Base-by-base conservation (phyloP, 1,140 invertebrate genomes). In the Teleopsis dalmanni region DNA sequence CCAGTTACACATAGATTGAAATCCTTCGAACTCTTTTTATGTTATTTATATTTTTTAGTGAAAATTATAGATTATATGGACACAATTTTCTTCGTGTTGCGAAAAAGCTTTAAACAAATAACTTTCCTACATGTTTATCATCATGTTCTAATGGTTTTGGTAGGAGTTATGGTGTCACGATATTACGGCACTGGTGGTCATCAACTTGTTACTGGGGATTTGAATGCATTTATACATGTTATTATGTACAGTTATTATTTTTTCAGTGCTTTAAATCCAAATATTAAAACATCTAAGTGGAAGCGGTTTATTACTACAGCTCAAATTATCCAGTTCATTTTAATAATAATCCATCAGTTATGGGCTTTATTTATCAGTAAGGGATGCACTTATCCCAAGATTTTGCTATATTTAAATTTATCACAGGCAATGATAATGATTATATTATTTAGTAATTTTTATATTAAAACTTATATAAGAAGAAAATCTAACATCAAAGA, bases 111-210 rank as follows among this genome's bases (percentile, higher is more conserved):
- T 37, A 79, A 79, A 49, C 86, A 91, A 69, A 70, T 88, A 2
- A 80, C 84, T 2, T 85, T 88, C 57, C 76, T 91, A 1, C 87
- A 91, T 54, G 77, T 90, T 0, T 87, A 86, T 61, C 87, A 91
- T 65, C 88, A 92, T 57, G 75, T 78, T 3, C 77, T 76, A 0
- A 57, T 66, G 52, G 41, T 47, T 2, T 14, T 36, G 4, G 16
- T 34, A 4, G 8, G 22, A 2, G 60, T 51, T 10, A 2, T 43
- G 2, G 35, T 47, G 9, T 10, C 48, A 7, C 37, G 35, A 0
- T 43, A 45, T 7, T 29, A 34, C 33, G 53, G 57, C 13, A 48
- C 43, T 8, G 84, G 84, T 38, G 85, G 85, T 0, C 83, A 87
- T 51, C 71, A 74, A 4, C 78, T 81, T 0, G 76, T 88, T 49